Percentiles rank a stretch among this genome's conserved stretches.
Evolutionary conservation across 2,888 invertebrate genomes (phyloP).

Genomic region (Alviniconcha strummeri): DNA sequence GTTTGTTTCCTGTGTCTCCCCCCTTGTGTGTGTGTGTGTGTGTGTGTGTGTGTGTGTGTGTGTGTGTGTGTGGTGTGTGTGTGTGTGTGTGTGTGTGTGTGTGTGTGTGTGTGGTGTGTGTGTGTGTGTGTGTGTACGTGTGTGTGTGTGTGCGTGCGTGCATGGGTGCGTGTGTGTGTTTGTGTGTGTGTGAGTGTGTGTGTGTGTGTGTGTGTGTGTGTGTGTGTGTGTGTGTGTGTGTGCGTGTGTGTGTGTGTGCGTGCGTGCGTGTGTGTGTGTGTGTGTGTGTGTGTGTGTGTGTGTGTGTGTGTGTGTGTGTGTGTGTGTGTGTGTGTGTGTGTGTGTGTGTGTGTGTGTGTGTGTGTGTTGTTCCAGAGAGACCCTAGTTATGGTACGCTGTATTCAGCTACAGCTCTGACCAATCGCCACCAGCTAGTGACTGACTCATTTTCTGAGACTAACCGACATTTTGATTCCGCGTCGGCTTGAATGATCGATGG

Average conservation of each 20-base stretch:
- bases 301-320: too few species aligned
- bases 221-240: neutral
- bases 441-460: too few species aligned
- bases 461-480: too few species aligned
- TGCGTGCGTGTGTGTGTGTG: neutral
- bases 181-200: neutral
- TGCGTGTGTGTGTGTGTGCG: neutral
- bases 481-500: too few species aligned
- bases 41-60: conserved; percentile 1
- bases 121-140: conserved; percentile 9
- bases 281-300: too few species aligned
- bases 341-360: neutral
- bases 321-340: neutral
- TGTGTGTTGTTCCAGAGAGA: neutral
- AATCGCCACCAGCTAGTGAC: too few species aligned
- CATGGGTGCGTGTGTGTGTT: conserved; percentile 7
- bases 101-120: neutral
- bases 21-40: neutral
- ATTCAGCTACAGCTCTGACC: too few species aligned
- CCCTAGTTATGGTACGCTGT: too few species aligned
- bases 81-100: neutral
- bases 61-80: neutral
- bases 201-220: neutral
- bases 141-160: conserved; percentile 19
- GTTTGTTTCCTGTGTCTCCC: neutral